Evolutionary conservation across 1,140 invertebrate genomes (phyloP), one percentile per base, ranked within the genome.

Genomic region (Polyergus mexicanus): DNA sequence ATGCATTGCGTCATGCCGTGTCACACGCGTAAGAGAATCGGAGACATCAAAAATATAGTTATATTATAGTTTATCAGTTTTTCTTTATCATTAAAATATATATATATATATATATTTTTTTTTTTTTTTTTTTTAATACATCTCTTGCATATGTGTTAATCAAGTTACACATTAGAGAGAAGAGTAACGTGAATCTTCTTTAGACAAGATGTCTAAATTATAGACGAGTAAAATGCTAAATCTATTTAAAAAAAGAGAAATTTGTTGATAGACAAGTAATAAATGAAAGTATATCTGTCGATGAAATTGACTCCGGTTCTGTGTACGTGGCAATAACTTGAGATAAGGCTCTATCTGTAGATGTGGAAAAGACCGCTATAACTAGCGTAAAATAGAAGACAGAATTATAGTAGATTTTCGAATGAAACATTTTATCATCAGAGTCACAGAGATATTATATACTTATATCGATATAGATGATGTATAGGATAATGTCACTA

Each of bases 401-500:
- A 65, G 38, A 62, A 19, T 19, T 78, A 51, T 51, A 68, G 51
- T 63, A 60, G 13, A 78, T 80, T 66, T 76, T 84, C 80, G 63
- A 77, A 25, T 65, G n/a, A 44, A 77, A 78, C 25, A 60, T 75
- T 72, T 84, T 75, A 71, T 86, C 51, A 51, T 51, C 16, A 51
- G 16, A 51, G 16, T 41, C 22, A 69, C 38, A 85, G 38, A 72
- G 41, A 63, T 74, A 75, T 69, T 84, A 78, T 51, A 65, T 77
- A 65, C 28, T 54, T 78, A 78, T 78, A 85, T 62, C 35, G 38
- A 84, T 81, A 44, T 87, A 83, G 72, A 68, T 56, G 60, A 56
- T 78, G 80, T 75, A 87, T 85, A 88, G 58, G n/a, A 69, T 90
- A 89, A 84, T 76, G 60, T 90, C 85, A 84, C 74, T 84, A 90